Evolutionary conservation across 2,113 vertebrate genomes (phyloP).

Genomic region (human (Homo sapiens)): DNA sequence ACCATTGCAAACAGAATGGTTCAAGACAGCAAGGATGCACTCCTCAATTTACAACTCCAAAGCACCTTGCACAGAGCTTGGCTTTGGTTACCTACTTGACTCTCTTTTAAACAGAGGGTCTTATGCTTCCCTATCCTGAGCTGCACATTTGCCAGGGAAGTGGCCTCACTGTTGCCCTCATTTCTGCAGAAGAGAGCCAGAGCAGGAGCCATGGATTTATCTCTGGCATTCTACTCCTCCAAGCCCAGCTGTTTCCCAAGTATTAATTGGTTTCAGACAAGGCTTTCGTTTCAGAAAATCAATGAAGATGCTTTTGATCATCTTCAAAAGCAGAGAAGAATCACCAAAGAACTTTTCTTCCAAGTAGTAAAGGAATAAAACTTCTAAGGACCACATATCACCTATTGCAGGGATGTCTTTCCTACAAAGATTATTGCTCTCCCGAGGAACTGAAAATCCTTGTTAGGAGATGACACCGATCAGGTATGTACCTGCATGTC

Average conservation of each 20-base stretch:
- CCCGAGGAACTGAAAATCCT: background rate
- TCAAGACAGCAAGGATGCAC: background rate
- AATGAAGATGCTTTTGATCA: background rate
- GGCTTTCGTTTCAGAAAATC: conserved; percentile 2
- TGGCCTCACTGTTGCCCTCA: background rate
- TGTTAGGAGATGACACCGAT: background rate
- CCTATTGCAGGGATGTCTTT: background rate
- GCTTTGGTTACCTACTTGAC: background rate
- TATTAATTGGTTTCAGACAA: background rate
- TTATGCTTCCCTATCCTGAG: background rate
- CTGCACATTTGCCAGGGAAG: rapidly evolving
- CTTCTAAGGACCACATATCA: background rate
- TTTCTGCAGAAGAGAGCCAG: background rate
- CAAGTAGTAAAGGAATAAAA: conserved; percentile 20
- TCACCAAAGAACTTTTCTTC: background rate
- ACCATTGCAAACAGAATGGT: background rate
- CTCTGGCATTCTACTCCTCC: background rate
- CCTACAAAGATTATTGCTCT: background rate
- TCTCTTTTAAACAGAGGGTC: background rate
- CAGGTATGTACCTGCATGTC: background rate
- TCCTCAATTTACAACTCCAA: background rate
- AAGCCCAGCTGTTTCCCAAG: background rate
- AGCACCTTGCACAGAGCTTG: background rate
- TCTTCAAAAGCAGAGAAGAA: conserved; percentile 5
- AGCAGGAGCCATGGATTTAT: background rate